These are phyloP conservation scores for Okamejei kenojei DNA, from an alignment of 2,797 vertebrate species.

Conservation along the genomic window DNA sequence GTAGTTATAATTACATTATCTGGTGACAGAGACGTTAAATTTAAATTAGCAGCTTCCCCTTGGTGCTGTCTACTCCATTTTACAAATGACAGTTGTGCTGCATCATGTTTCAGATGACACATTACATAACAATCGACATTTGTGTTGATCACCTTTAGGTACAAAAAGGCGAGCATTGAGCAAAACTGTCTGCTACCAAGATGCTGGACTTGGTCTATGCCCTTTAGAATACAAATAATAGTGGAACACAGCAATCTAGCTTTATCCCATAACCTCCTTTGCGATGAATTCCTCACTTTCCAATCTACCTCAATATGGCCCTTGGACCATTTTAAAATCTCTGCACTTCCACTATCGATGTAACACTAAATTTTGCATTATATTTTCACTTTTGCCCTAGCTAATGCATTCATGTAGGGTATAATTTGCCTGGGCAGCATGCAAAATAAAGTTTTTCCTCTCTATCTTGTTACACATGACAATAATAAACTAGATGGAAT, in stretches of 20 bases:
- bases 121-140: slow-evolving; percentile 25
- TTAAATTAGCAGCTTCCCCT: slow-evolving; percentile 18
- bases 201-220: not conserved
- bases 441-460: too few relatives aligned
- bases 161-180: not conserved
- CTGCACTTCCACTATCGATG: too few relatives aligned
- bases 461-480: too few relatives aligned
- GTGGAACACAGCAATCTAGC: not conserved
- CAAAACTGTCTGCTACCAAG: not conserved
- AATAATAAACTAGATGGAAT: not conserved
- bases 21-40: not conserved
- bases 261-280: too few relatives aligned
- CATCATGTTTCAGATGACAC: not conserved
- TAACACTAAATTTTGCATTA: too few relatives aligned
- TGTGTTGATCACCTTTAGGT: not conserved
- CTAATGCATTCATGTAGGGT: too few relatives aligned
- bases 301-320: too few relatives aligned
- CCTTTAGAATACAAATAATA: not conserved
- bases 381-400: too few relatives aligned
- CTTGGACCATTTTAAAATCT: too few relatives aligned
- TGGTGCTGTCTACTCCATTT: not conserved
- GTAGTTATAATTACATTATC: slow-evolving; percentile 19
- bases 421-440: too few relatives aligned
- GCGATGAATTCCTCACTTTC: too few relatives aligned
- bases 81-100: not conserved